Evolutionary conservation across 2,113 vertebrate species (phyloP), one percentile per base, ranked within the genome.

Genomic region (Picathartes gymnocephalus): DNA sequence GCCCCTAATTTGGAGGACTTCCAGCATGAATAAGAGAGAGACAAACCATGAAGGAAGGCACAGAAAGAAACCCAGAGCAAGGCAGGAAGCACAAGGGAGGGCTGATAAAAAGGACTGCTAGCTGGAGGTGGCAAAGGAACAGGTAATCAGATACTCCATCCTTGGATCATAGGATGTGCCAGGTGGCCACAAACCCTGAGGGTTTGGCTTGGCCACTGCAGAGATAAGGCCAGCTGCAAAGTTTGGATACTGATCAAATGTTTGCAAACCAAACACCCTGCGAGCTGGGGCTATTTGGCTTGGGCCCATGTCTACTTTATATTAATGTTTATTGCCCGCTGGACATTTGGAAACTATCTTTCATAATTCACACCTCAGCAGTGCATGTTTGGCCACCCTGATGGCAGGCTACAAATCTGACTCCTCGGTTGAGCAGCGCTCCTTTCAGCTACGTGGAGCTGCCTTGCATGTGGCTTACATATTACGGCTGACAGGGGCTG

Each of bases 151-250:
- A 86, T 27, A 42, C 28, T 22, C 31, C 62, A 86, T 81, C 76
- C 88, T 95, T 84, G 83, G 81, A 93, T 48, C 2, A 2, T 40
- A 61, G n/a, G 65, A 57, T 22, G 39, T 91, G 77, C 93, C 95
- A 97, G 93, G 96, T 97, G 93, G 96, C 77, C 57, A 81, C 58
- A 33, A 81, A 89, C 72, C 92, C 91, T 1, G 4, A 69, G 77
- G 61, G 69, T 89, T 95, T 96, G 91, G 53, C 92, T 96, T 92
- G 91, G 93, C 86, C 94, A 79, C 61, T 61, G 77, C 70, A 72
- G 81, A 95, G 96, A 95, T 92, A 96, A 93, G 91, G 70, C 83
- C 96, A 96, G 94, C 94, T 96, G 95, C 91, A 95, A 89, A 87
- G 40, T 56, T 79, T 97, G 96, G 94, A 95, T 74, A 40, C n/a